These are phyloP conservation scores for Agrotis puta DNA, from an alignment of 2,888 invertebrate species.

Conservation along the genomic window DNA sequence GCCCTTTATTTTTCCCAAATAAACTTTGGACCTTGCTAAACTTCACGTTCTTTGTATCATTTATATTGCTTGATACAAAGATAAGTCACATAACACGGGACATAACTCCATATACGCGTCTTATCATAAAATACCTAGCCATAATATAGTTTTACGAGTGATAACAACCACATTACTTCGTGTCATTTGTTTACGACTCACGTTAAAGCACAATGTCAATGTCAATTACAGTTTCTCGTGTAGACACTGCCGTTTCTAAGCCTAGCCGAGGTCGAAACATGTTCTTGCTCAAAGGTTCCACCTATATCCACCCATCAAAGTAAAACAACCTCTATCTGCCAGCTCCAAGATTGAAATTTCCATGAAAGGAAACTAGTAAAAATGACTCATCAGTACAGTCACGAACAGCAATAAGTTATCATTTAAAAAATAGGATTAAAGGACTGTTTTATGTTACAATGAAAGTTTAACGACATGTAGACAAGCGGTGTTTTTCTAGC, in stretches of 20 bases:
- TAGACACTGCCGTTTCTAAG: constrained; percentile 70
- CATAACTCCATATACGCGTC: constrained; percentile 19
- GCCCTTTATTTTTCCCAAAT: background rate
- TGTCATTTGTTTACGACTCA: constrained; percentile 58
- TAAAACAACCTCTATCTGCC: constrained; percentile 49
- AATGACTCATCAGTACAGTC: constrained; percentile 61
- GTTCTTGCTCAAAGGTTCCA: constrained; percentile 67
- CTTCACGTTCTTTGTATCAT: background rate
- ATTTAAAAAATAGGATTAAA: constrained; percentile 54
- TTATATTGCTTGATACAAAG: background rate
- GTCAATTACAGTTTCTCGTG: constrained; percentile 72
- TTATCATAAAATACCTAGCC: constrained; percentile 45
- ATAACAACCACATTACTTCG: constrained; percentile 52
- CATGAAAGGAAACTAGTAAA: constrained; percentile 21
- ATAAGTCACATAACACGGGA: constrained; percentile 8
- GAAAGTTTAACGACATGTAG: constrained; percentile 49
- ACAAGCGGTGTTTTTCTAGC: constrained; percentile 32
- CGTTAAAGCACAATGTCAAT: constrained; percentile 78
- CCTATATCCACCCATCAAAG: constrained; percentile 48
- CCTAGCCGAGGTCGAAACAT: constrained; percentile 69
- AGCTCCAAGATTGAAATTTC: constrained; percentile 27
- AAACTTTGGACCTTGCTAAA: background rate
- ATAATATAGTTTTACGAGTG: constrained; percentile 48
- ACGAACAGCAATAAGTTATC: constrained; percentile 54
- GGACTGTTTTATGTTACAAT: constrained; percentile 39